Conservation (phyloP, 2,797 vertebrate species). For the Podargus strigoides region DNA sequence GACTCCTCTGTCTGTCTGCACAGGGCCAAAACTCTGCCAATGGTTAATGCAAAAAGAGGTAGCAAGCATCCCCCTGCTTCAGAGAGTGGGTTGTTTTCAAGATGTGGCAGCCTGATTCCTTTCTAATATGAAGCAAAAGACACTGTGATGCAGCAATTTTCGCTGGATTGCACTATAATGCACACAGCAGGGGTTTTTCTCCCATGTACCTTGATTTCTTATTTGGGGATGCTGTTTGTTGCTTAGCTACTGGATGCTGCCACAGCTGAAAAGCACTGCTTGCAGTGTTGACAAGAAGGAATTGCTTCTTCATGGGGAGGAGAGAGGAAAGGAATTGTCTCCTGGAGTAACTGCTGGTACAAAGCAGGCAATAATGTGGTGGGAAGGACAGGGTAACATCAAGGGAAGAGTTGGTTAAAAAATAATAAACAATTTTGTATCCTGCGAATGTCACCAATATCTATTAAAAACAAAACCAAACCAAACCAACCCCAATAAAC, state of each 20-base stretch:
- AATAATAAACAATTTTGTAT: background rate
- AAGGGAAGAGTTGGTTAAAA: background rate
- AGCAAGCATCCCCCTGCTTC: background rate
- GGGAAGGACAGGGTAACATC: background rate
- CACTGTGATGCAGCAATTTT: slow-evolving; percentile 24
- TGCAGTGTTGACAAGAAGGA: background rate
- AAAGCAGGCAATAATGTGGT: background rate
- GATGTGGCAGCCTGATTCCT: background rate
- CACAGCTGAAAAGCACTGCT: background rate
- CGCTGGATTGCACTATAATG: slow-evolving; percentile 1
- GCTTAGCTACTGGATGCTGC: slow-evolving; percentile 41
- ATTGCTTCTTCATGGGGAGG: background rate
- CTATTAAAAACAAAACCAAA: background rate
- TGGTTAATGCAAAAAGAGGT: background rate
- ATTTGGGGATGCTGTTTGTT: slow-evolving; percentile 60
- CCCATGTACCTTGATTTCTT: slow-evolving; percentile 37
- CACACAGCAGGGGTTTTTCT: background rate
- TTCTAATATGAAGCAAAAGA: background rate
- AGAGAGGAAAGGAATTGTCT: background rate
- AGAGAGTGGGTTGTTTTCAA: background rate
- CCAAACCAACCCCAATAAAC: background rate
- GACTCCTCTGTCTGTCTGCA: background rate
- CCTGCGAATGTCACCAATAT: background rate
- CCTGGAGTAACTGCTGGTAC: background rate
- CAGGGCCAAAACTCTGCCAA: background rate